Evolutionary conservation across 2,888 invertebrate species (phyloP), one percentile per base, ranked within the genome.

Genomic region (Polyploca ridens): DNA sequence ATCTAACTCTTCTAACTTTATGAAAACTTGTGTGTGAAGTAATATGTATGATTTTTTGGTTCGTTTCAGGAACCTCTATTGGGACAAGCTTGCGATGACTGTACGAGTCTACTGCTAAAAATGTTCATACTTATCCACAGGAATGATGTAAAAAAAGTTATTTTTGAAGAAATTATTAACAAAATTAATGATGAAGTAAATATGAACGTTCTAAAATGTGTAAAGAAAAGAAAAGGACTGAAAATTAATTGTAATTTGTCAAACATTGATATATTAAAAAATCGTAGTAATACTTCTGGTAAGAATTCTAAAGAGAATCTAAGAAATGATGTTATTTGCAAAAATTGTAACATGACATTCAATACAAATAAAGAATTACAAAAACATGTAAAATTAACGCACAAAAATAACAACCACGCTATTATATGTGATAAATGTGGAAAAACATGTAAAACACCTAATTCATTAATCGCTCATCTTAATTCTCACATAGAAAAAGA

Each of bases 381-480:
- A 16, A 69, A 73, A 27, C 80, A 83, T 65, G 68, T 63, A 57
- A 71, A 66, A 65, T 46, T 76, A 7, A 38, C 54, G 0, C 54
- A 54, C 19, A 54, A 8, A 16, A 54, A 54, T n/a, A 54, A 10
- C 0, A 78, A 77, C 63, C 38, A 79, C 14, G 73, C 82, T 13
- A 71, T 68, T 11, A 64, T 84, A 44, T 85, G 84, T 67, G 80
- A 85, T 67, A 71, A 72, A 35, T 85, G 85, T 66, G 84, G 83
- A 0, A 82, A 86, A 73, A 64, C 63, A 58, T 83, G 77, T 63
- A 72, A 68, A 58, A 77, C 75, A 62, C 69, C 68, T 14, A 70
- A 69, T 2, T 62, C 75, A 35, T 66, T 84, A 46, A 83, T 75
- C 69, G 68, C 73, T 3, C 87, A 87, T 64, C 61, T 82, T 1